Evolutionary conservation across 2,113 vertebrate genomes (phyloP), one percentile per base, ranked within the genome.

Genomic region (Vicugna pacos): DNA sequence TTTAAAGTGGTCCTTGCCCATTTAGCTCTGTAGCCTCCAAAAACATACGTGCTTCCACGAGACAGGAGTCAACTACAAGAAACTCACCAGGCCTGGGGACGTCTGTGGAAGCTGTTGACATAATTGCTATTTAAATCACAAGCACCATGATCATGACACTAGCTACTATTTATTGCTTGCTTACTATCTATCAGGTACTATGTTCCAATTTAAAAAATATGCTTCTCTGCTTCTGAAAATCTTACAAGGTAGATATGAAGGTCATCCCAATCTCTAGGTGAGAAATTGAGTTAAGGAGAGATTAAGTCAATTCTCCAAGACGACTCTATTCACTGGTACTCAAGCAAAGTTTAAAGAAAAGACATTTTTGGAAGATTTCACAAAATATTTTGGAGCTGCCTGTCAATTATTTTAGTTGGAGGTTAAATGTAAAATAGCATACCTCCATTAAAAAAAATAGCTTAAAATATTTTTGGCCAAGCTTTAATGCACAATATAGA

Each of bases 31-130:
- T 90, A 90, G 87, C 62, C 42, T 95, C 93, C 62, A 35, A 54
- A 81, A 72, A 81, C 97, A 97, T 95, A 97, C 95, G 92, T 81
- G 77, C 64, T 97, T 95, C 89, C 15, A 17, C 64, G 32, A 42
- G 67, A 42, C 22, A 81, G 88, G 84, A 87, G 48, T 8, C 93
- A 96, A 94, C 91, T 76, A 48, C 10, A 73, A 76, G 60, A 87
- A 93, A 86, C 38, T 67, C 5, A 5, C 22, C 65, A 24, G 42
- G 17, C 35, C 42, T 28, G 8, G 80, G 79, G 56, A 70, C 13
- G 69, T 96, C 81, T 85, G 8, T 26, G 48, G 20, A 79, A 16
- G 46, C 2, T 4, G 32, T 22, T 48, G 42, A 83, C 86, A 75
- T 58, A 20, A 54, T 60, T 93, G 8, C n/a, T 50, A n/a, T 52